A percentile compares a stretch with the other conserved stretches of the same genome.
These are phyloP conservation scores for Epinephelus awoara DNA, from an alignment of 2,797 vertebrate species.

Conservation along the genomic window DNA sequence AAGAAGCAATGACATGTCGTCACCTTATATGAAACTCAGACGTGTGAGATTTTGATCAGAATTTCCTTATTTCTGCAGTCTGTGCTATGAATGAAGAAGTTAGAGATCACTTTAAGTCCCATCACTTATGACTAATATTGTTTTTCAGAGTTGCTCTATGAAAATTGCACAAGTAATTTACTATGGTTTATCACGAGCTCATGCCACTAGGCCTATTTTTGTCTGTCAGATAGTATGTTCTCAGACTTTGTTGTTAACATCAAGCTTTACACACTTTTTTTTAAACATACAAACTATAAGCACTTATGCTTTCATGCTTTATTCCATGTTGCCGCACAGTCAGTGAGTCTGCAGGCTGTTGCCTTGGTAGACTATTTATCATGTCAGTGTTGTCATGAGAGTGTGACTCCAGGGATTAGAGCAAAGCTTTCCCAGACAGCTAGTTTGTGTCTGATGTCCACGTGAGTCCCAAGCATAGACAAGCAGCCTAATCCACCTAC, in stretches of 20 bases:
- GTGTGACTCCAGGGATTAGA: conserved; percentile 73
- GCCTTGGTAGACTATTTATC: conserved; percentile 53
- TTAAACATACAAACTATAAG: background rate
- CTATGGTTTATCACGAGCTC: rapidly evolving
- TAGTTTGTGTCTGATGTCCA: conserved; percentile 76
- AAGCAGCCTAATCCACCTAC: conserved; percentile 66
- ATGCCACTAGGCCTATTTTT: background rate
- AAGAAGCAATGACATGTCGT: background rate
- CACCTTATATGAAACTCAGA: background rate
- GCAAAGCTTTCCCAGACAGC: conserved; percentile 74
- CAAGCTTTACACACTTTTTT: background rate
- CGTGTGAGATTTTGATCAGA: background rate
- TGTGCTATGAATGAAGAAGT: conserved; percentile 47
- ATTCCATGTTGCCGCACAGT: conserved; percentile 3
- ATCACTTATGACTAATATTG: background rate
- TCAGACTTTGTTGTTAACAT: background rate
- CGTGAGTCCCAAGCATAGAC: conserved; percentile 65
- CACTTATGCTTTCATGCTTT: background rate
- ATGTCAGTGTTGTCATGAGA: conserved; percentile 66
- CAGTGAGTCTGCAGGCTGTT: conserved; percentile 41
- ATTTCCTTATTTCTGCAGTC: background rate
- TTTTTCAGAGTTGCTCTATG: background rate
- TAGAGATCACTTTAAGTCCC: conserved; percentile 33
- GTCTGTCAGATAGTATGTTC: background rate
- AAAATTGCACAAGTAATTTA: background rate